Evolutionary conservation across 2,888 invertebrate genomes (phyloP), one percentile per base, ranked within the genome.

Genomic region (Limnephilus auricula): DNA sequence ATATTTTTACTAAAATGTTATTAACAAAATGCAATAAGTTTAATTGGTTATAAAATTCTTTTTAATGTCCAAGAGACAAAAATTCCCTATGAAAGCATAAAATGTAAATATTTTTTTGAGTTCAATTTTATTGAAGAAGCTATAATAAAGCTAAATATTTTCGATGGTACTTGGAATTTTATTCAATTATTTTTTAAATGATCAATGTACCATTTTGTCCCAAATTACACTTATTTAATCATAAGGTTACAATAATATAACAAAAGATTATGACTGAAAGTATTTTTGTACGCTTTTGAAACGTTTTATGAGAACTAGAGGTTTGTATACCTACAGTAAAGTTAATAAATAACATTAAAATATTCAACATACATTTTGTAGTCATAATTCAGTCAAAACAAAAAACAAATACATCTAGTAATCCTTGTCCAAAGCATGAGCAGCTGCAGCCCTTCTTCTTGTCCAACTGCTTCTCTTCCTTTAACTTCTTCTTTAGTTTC

Each of bases 391-490:
- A 96, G 94, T 96, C 96, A 93, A 96, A 96, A 89, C 96, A 94
- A 94, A 96, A 96, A 93, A 96, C 95, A 80, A 96, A 94, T 30
- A 95, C 96, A 91, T 96, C 94, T 86, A 96, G 94, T 9, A 96
- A 94, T 37, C 96, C 95, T 86, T 96, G 96, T 78, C 96, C 95
- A 93, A 96, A 95, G 93, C 96, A 95, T 5, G 96, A 95, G 93
- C 94, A 93, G 93, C 96, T 96, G 79, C 96, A 96, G 30, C 90
- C 90, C 32, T 94, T 94, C 92, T 95, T 95, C 25, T 95, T 95
- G 84, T 95, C 93, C 13, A 92, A 91, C 13, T 89, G 90, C n/a
- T 93, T 92, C 90, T 93, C 94, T 86, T 93, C 92, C 82, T 93
- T 93, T 89, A 93, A 92, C 88, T 93, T 93, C 85, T 91, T 92